A percentile compares a stretch with the other conserved stretches of the same genome.
phyloP scores from a whole-genome alignment of 2,797 vertebrate genomes.

The Poeciliopsis presidionis region DNA sequence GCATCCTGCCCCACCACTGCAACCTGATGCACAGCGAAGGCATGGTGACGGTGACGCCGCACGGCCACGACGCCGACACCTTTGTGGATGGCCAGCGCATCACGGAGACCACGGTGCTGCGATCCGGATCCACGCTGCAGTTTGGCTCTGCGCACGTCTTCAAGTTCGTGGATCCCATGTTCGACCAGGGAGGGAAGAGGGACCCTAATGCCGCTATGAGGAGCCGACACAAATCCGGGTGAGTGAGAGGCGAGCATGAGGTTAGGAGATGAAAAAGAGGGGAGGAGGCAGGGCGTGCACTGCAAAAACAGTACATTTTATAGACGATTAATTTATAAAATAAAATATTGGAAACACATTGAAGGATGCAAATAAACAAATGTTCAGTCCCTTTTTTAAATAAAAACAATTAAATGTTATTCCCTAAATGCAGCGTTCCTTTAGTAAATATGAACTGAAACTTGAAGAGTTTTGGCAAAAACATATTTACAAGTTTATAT shows the following conservation, averaged over 20 bases:
- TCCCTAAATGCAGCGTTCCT: too few relatives aligned
- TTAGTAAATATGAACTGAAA: too few relatives aligned
- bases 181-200: slow-evolving; percentile 89
- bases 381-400: too few relatives aligned
- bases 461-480: too few relatives aligned
- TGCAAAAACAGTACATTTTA: too few relatives aligned
- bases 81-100: slow-evolving; percentile 93
- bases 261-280: slow-evolving; percentile 51
- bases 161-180: slow-evolving; percentile 97
- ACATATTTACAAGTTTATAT: too few relatives aligned
- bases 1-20: slow-evolving; percentile 95
- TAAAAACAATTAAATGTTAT: too few relatives aligned
- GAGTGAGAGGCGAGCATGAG: slow-evolving; percentile 46
- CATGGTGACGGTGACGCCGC: slow-evolving; percentile 93
- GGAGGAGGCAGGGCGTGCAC: slow-evolving; percentile 24
- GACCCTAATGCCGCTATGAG: slow-evolving; percentile 86
- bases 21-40: slow-evolving; percentile 96
- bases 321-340: too few relatives aligned
- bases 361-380: too few relatives aligned
- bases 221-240: slow-evolving; percentile 85
- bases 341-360: too few relatives aligned
- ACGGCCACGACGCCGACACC: slow-evolving; percentile 91
- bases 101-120: slow-evolving; percentile 91
- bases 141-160: slow-evolving; percentile 94
- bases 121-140: slow-evolving; percentile 92